Conservation (phyloP, 2,888 invertebrate species). For the Agrochola circellaris region DNA sequence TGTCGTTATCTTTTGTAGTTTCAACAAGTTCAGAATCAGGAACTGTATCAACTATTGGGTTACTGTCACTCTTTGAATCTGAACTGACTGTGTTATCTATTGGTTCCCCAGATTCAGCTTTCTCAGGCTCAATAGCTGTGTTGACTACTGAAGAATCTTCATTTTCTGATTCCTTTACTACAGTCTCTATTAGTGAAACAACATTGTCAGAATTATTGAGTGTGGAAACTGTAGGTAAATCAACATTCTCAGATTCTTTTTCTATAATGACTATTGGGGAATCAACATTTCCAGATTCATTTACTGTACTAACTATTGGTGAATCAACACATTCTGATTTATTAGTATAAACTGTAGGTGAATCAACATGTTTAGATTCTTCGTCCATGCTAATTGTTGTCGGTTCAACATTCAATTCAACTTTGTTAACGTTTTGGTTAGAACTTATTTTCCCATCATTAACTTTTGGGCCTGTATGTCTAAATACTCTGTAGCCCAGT, state of each 20-base stretch:
- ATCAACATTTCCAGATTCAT: background rate
- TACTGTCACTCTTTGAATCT: slow-evolving; percentile 6
- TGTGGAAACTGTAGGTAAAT: background rate
- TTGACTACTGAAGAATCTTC: background rate
- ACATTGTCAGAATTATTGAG: background rate
- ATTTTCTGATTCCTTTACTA: background rate
- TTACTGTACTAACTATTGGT: background rate
- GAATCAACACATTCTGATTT: background rate
- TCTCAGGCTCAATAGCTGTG: background rate
- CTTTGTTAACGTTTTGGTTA: background rate
- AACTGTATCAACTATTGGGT: background rate
- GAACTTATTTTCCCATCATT: background rate
- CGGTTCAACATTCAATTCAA: slow-evolving; percentile 2
- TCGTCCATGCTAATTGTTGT: background rate
- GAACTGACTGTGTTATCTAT: background rate
- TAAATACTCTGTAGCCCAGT: slow-evolving; percentile 90
- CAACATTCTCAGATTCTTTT: background rate
- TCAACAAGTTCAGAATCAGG: background rate
- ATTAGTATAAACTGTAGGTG: background rate
- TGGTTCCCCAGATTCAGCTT: background rate
- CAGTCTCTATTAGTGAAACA: background rate
- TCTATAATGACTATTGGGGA: too few species aligned
- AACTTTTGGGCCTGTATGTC: slow-evolving; percentile 74
- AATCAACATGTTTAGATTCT: background rate
- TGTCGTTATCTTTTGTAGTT: background rate